Evolutionary conservation across 53 echinoderm and acorn worm genomes (phyloP), one percentile per base, ranked within the genome.

Genomic region (Paracentrotus lividus): DNA sequence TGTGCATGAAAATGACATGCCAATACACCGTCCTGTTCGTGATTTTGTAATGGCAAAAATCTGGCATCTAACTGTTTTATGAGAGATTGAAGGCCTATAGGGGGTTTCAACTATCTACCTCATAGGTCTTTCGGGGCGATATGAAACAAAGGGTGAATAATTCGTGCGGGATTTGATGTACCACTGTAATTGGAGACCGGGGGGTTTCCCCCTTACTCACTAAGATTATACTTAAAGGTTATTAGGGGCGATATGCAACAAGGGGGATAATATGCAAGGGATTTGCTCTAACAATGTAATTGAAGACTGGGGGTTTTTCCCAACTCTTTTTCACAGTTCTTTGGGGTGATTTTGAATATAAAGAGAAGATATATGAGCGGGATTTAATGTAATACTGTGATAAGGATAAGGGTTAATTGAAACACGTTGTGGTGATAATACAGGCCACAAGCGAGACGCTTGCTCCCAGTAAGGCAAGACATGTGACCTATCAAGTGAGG

Each of bases 401-500:
- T 47, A 18, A 47, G 81, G 47, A 81, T 81, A 81, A 47, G 81
- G 81, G 44, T 81, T 81, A 81, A 81, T 81, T 81, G 81, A 81
- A 81, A 81, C 81, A 81, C 81, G 47, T 45, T 23, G 81, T n/a
- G 44, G 81, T 24, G 44, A 44, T 81, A 81, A 81, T 81, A 26
- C 81, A 81, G 47, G 81, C 81, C 81, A 47, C 81, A 81, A 81
- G 81, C 81, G 81, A n/a, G 76, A 40, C 49, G 26, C 44, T 47
- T 47, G 47, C 26, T 24, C 14, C 47, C 81, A 3, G 27, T 47
- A 8, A 47, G 26, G 1, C 26, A 81, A 44, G 49, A 26, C 12
- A 81, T 26, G 9, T 81, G 81, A 47, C n/a, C 45, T 45, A n/a
- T 18, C 23, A 81, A 27, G 5, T 47, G n/a, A 47, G 40, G 18